These are phyloP conservation scores for Formica aserva DNA, from an alignment of 2,888 invertebrate species.

Conservation along the genomic window DNA sequence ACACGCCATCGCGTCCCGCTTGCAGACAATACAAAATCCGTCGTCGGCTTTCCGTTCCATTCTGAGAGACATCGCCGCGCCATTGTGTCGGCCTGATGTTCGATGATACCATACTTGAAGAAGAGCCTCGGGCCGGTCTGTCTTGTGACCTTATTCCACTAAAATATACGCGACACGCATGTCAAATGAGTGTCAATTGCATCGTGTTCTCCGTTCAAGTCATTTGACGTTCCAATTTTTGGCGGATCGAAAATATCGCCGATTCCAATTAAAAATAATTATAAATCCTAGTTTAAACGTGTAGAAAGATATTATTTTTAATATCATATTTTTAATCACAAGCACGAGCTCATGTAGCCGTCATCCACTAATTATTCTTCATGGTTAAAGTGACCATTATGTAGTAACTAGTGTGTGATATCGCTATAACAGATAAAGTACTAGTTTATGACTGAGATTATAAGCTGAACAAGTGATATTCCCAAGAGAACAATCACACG, in stretches of 20 bases:
- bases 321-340: not conserved
- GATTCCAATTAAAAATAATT: not conserved
- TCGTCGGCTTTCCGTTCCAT: slow-evolving; percentile 67
- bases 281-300: not conserved
- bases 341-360: not conserved
- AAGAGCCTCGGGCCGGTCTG: slow-evolving; percentile 72
- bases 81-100: slow-evolving; percentile 78
- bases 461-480: not conserved
- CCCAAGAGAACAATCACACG: not conserved
- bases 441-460: not conserved
- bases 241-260: not conserved
- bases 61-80: slow-evolving; percentile 72
- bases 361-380: not conserved
- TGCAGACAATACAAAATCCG: slow-evolving; percentile 64
- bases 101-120: slow-evolving; percentile 74
- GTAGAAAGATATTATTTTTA: not conserved
- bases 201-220: not conserved
- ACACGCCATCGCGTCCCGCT: slow-evolving; percentile 63
- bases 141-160: slow-evolving; percentile 82
- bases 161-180: slow-evolving; percentile 80
- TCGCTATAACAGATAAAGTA: slow-evolving; percentile 1
- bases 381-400: not conserved
- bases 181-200: slow-evolving; percentile 45
- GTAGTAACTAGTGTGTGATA: not conserved
- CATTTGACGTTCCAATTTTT: slow-evolving; percentile 3